Conservation (phyloP, 2,113 vertebrate genomes). For the Lophura nycthemera region DNA sequence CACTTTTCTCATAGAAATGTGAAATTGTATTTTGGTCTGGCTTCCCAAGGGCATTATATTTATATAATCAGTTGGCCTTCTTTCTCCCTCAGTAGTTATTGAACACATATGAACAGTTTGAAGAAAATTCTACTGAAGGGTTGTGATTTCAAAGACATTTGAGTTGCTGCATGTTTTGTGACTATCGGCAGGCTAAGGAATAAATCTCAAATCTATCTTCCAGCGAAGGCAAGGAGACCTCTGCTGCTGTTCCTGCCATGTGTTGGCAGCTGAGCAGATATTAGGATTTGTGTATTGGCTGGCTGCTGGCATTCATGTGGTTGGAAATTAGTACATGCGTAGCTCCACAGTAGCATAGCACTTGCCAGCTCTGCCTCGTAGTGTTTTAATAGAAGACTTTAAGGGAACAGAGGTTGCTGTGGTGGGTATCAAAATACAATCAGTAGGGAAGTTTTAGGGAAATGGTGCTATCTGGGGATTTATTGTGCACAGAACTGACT, state of each 20-base stretch:
- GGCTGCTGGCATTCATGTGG: background rate
- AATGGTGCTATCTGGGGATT: background rate
- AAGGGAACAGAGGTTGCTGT: background rate
- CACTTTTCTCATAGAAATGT: background rate
- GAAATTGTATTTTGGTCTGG: background rate
- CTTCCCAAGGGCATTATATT: background rate
- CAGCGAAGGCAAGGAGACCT: background rate
- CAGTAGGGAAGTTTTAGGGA: background rate
- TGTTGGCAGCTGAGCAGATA: background rate
- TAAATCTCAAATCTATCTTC: background rate
- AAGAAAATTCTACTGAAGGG: background rate
- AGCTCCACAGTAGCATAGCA: background rate
- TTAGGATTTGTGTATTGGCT: background rate
- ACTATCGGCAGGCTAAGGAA: background rate
- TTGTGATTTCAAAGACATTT: background rate
- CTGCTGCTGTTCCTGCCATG: background rate
- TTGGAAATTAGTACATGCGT: background rate
- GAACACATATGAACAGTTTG: background rate
- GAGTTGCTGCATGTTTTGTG: background rate
- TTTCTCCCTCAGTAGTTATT: background rate
- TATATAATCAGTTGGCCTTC: background rate
- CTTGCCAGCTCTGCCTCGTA: background rate
- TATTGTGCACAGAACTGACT: background rate
- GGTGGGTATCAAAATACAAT: background rate
- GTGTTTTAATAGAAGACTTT: background rate